Base-by-base conservation (phyloP, 2,797 vertebrate genomes). In the Enteromius afrohamiltoni region DNA sequence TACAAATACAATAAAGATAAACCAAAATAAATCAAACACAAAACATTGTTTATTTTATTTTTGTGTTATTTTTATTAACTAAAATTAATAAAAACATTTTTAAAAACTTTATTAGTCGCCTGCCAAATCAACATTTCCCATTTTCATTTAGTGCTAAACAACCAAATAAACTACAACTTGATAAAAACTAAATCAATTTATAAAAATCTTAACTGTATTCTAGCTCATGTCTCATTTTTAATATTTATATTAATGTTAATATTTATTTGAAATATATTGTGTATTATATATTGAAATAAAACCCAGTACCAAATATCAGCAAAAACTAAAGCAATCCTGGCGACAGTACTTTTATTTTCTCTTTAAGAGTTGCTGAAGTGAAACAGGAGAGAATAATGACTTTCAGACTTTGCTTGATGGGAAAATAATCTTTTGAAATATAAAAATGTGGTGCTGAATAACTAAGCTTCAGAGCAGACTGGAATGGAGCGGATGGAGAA, bases 391-490 rank as follows among this genome's bases (percentile, higher is more conserved):
- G 71, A 60, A 84, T 69, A 77, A 84, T 80, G 42, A 79, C 49
- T 68, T 83, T 68, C 79, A 77, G 53, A 67, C 69, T 83, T 70
- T 65, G 21, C 70, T 75, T 64, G 79, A 84, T 80, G 79, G 45
- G 79, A 80, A 83, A 87, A 82, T 60, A 58, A 79, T 73, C 58
- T 69, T 67, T 65, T 80, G 79, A 83, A 85, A 77, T 84, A 73
- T 74, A 65, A 82, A 84, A 74, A 26, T 84, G 71, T 60, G 64
- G 40, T 71, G 78, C 67, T 83, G 76, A 85, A 88, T 90, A 87
- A 90, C 88, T 90, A 87, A 89, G 78, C 85, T 71, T 76, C 31
- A 70, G 67, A 83, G 83, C 79, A 82, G 79, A 83, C 82, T 77
- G 84, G 85, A 53, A 70, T 49, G 82, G 79, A 81, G 83, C 83